Evolutionary conservation across 37 sponge, comb jelly and placozoan species (phyloP), one percentile per base, ranked within the genome.

Genomic region (Chondrilla cf. caribensis): DNA sequence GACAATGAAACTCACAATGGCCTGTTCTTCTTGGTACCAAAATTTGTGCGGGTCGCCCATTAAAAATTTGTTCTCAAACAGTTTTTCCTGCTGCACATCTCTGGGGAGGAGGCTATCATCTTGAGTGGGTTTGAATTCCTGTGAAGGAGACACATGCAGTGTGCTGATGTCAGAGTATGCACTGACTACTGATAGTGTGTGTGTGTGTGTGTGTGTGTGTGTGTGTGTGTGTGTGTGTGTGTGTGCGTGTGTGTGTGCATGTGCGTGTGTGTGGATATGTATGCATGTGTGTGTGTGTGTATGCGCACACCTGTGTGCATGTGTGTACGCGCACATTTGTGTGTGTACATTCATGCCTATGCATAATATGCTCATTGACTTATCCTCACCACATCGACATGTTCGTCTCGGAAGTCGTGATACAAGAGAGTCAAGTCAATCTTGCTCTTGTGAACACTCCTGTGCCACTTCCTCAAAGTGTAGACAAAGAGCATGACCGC

Each of bases 21-120:
- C 54, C 42, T 47, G 79, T 59, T 91, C 91, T 26, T 91, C 91
- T 44, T 82, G 78, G 57, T 80, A 84, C 91, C 91, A 91, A 70
- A 91, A 91, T 2, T 73, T 70, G 0, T 26, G 38, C 2, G 80
- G 62, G 37, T 90, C 81, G 33, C 83, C 85, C 24, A 26, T 59
- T 21, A 54, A 44, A 55, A 91, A 87, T 75, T 91, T 91, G 32
- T 75, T 84, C 67, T 78, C 88, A 84, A 87, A 91, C 31, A 79
- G 85, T 44, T 80, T 79, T 42, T 83, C 88, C 51, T 59, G 83
- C 78, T 84, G 85, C 37, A 44, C 77, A 60, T 33, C 78, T 35
- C 81, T 58, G 18, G 89, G 83, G 21, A 87, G 78, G 22, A 91
- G 62, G 57, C 77, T 47, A 31, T 79, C 86, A 58, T 80, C 80